phyloP scores from a whole-genome alignment of 2,888 invertebrate species.

The Cryptocephalus primarius region DNA sequence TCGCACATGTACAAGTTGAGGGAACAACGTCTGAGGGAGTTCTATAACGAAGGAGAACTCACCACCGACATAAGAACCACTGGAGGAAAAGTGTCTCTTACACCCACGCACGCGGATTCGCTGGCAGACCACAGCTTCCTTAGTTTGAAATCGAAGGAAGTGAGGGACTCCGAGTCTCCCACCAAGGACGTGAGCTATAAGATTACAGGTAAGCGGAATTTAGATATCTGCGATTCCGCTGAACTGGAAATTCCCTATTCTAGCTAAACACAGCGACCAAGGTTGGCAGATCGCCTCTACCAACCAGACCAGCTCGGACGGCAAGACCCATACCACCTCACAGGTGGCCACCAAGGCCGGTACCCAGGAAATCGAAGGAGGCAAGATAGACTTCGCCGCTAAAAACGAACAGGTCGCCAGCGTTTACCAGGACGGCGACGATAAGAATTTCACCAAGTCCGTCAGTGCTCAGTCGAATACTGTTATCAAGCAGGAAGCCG shows the following conservation, averaged over 20 bases:
- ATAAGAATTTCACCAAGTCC: constrained; percentile 42
- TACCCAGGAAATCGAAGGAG: constrained; percentile 51
- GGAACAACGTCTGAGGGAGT: constrained; percentile 65
- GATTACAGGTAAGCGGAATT: constrained; percentile 18
- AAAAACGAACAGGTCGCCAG: constrained; percentile 50
- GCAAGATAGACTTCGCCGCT: constrained; percentile 53
- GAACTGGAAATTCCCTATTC: constrained; percentile 1
- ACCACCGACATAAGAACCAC: constrained; percentile 21
- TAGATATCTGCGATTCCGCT: no score
- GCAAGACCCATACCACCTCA: constrained; percentile 49
- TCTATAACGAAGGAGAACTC: constrained; percentile 43
- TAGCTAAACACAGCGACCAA: constrained; percentile 38
- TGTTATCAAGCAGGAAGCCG: constrained; percentile 41
- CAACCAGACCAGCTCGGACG: constrained; percentile 51
- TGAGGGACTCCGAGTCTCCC: constrained; percentile 67
- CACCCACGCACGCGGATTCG: constrained; percentile 50
- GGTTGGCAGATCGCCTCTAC: constrained; percentile 60
- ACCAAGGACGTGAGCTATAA: constrained; percentile 44
- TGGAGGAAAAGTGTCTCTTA: constrained; percentile 14
- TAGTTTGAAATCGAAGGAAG: constrained; percentile 67
- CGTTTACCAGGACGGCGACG: constrained; percentile 43
- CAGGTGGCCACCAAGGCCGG: constrained; percentile 52
- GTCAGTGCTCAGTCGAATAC: constrained; percentile 39
- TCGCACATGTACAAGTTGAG: constrained; percentile 75
- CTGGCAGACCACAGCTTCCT: constrained; percentile 67